Evolutionary conservation across 2,797 vertebrate genomes (phyloP).

Genomic region (Rhadinocentrus ornatus): DNA sequence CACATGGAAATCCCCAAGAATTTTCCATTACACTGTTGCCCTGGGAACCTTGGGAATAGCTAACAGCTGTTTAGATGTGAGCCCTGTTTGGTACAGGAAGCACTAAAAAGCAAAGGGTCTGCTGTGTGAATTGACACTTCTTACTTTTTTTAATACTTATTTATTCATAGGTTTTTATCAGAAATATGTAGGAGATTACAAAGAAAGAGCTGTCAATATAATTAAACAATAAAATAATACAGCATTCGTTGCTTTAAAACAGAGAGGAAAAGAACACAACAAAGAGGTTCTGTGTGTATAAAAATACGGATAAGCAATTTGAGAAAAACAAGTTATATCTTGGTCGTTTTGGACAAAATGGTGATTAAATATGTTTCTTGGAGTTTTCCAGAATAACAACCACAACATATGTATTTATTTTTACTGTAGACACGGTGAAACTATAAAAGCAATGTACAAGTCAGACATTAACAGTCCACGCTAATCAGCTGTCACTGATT

Average conservation of each 20-base stretch:
- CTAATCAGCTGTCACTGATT: background rate
- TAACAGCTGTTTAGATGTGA: conserved; percentile 75
- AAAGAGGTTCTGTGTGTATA: background rate
- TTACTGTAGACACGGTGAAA: too few species aligned
- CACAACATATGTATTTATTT: background rate
- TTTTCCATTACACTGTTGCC: conserved; percentile 79
- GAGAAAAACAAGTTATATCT: background rate
- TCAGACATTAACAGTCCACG: background rate
- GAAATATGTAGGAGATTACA: conserved; percentile 1
- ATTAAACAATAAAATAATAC: background rate
- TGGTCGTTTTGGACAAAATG: background rate
- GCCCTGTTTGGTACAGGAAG: conserved; percentile 53
- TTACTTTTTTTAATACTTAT: conserved; percentile 13
- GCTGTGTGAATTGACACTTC: conserved; percentile 7
- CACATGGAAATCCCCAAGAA: conserved; percentile 69
- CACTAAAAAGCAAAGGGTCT: conserved; percentile 19
- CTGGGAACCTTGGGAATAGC: conserved; percentile 71
- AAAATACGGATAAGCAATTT: background rate
- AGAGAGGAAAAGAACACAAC: background rate
- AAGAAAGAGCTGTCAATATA: background rate
- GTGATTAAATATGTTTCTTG: background rate
- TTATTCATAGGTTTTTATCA: conserved; percentile 22
- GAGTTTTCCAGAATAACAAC: background rate
- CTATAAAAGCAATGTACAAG: too few species aligned
- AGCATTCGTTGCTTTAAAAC: background rate